Evolutionary conservation across 2,888 invertebrate species (phyloP).

Genomic region (Andricus quercusramuli): DNA sequence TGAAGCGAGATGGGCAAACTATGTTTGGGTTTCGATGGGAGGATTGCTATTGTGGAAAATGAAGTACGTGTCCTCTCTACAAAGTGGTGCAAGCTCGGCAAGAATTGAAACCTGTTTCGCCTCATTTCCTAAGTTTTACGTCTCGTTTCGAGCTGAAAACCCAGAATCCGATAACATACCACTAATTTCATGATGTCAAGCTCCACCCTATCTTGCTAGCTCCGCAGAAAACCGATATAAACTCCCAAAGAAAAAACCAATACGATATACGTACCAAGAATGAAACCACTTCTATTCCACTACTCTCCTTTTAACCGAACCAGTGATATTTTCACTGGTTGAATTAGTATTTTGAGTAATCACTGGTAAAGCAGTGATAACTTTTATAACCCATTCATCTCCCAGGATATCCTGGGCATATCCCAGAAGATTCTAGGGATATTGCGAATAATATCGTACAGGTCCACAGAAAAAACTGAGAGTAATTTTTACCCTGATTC

Average conservation of each 20-base stretch:
- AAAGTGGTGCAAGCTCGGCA: constrained; percentile 51
- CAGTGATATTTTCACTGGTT: too few relatives aligned
- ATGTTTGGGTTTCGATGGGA: constrained; percentile 14
- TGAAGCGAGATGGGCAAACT: constrained; percentile 10
- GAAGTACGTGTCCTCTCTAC: constrained; percentile 49
- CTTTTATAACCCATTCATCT: too few relatives aligned
- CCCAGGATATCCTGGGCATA: too few relatives aligned
- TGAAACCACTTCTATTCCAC: too few relatives aligned
- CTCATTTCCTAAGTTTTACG: constrained; percentile 53
- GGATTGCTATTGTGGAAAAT: constrained; percentile 36
- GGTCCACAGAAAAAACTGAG: too few relatives aligned
- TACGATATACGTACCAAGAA: neutral
- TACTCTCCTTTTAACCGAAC: too few relatives aligned
- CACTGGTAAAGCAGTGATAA: too few relatives aligned
- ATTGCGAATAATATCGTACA: too few relatives aligned
- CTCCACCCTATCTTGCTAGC: constrained; percentile 49
- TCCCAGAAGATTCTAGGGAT: too few relatives aligned
- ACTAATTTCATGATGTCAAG: constrained; percentile 54
- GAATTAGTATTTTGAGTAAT: too few relatives aligned
- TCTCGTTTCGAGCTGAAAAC: constrained; percentile 48
- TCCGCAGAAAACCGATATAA: constrained; percentile 50
- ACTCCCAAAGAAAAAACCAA: neutral
- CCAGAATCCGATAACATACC: constrained; percentile 46
- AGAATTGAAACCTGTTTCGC: constrained; percentile 51
- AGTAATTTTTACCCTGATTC: too few relatives aligned